Evolutionary conservation across 2,888 invertebrate genomes (phyloP), one percentile per base, ranked within the genome.

Genomic region (Tachina grossa): DNA sequence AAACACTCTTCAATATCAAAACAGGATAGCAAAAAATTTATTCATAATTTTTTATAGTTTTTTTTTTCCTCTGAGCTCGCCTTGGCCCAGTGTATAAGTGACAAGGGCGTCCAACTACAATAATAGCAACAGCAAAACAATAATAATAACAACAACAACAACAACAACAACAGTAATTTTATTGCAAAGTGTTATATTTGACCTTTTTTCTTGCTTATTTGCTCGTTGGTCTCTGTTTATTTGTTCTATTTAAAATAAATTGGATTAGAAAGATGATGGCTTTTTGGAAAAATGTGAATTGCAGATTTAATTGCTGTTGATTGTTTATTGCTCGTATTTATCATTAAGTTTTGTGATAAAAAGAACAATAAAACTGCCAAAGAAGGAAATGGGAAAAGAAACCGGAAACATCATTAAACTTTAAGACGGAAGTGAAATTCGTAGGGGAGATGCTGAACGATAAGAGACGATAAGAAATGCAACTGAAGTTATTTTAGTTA

Each of bases 291-390:
- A 86, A 82, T 84, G 83, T 86, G 86, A 87, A 87, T 86, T 87
- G 87, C 86, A 87, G 84, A 87, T 86, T 87, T 87, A 87, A 87
- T 87, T 86, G 87, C 84, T 83, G 69, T 75, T 84, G 84, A 81
- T 87, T 85, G 85, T 81, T 84, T 84, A 84, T 79, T 83, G 41
- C 57, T 78, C 72, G 61, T 68, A 81, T 77, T 79, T 59, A 78
- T 75, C 81, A 81, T 75, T 81, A 79, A 82, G 75, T 85, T 85
- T 78, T 78, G 74, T 71, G 39, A 82, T 63, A 71, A 81, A 75
- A 68, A 65, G 59, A 79, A 63, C 68, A 78, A 78, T 82, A 81
- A 69, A 78, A 74, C 65, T 61, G 74, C 55, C 66, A 74, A 69
- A 81, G 77, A 49, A 61, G 72, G 63, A 81, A 82, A 82, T 78